Evolutionary conservation across 2,888 invertebrate genomes (phyloP), one percentile per base, ranked within the genome.

Genomic region (Calameuta filiformis): DNA sequence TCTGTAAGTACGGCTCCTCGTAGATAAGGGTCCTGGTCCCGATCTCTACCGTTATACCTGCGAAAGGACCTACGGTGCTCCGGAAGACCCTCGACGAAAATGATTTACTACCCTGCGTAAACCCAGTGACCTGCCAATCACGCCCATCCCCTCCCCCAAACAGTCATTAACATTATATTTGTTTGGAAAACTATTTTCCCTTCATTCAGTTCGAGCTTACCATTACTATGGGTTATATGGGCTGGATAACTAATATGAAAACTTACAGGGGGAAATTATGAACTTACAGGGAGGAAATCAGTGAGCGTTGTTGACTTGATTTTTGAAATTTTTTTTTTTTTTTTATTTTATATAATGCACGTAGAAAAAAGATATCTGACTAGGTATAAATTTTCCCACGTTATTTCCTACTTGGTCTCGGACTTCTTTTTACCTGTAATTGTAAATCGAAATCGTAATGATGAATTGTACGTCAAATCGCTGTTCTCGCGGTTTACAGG

Each of bases 51-150:
- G 23, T 23, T 56, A 56, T 56, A 56, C 56, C 56, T 56, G 56
- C 23, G 9, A 56, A 56, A 34, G 71, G 73, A 73, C 35, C 34
- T 37, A 34, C 68, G 69, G 69, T 37, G 75, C 69, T 76, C 76
- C 75, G 69, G 33, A 30, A 69, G 15, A 71, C 30, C 75, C 31
- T 79, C 76, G 56, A 34, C 71, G 78, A 34, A 75, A 81, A 84
- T 89, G 88, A 89, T 89, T 88, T 89, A 89, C 87, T 80, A 80
- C 81, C 76, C 74, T 56, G 85, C 85, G 85, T 86, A 87, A 86
- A 85, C 85, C 87, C 84, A 77, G 85, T 86, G 85, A 89, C 85
- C 88, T 86, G 87, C 80, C 84, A 83, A 87, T 88, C 86, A 84
- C 86, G 83, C 84, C 86, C 85, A 82, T 77, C 40, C 75, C 81